Evolutionary conservation across 2,888 invertebrate genomes (phyloP).

Genomic region (Parelbella ahira): DNA sequence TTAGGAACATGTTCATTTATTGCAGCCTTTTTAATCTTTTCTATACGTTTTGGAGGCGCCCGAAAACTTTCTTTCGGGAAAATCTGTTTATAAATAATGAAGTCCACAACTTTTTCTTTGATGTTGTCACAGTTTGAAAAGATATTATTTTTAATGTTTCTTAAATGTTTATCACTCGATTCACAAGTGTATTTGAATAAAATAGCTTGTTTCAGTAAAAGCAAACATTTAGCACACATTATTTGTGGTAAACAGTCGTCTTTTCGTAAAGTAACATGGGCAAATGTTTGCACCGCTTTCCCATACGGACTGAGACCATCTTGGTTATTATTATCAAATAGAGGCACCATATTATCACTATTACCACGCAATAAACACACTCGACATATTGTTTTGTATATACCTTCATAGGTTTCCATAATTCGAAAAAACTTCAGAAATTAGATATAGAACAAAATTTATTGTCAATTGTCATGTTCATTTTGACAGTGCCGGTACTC

Average conservation of each 20-base stretch:
- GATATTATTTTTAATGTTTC: slow-evolving; percentile 2
- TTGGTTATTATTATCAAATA: slow-evolving; percentile 44
- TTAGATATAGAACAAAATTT: too few species aligned
- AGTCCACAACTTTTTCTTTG: slow-evolving; percentile 11
- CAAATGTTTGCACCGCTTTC: slow-evolving; percentile 46
- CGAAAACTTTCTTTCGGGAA: not conserved
- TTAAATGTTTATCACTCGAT: slow-evolving; percentile 44
- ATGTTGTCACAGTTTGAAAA: slow-evolving; percentile 1
- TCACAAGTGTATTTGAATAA: slow-evolving; percentile 59
- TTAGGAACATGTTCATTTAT: not conserved
- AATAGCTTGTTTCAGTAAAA: slow-evolving; percentile 54
- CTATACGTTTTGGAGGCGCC: not conserved
- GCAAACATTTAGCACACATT: slow-evolving; percentile 57
- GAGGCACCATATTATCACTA: slow-evolving; percentile 46
- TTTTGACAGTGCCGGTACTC: too few species aligned
- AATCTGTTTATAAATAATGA: slow-evolving; percentile 11
- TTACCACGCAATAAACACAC: slow-evolving; percentile 50
- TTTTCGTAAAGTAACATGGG: slow-evolving; percentile 45
- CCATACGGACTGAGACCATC: slow-evolving; percentile 54
- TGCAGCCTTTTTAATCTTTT: not conserved
- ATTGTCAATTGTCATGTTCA: not conserved
- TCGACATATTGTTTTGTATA: slow-evolving; percentile 55
- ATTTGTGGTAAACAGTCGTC: slow-evolving; percentile 48
- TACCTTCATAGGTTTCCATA: slow-evolving; percentile 40
- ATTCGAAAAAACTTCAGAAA: too few species aligned